Conservation (phyloP, 2,113 vertebrate species). For the Alligator sinensis region DNA sequence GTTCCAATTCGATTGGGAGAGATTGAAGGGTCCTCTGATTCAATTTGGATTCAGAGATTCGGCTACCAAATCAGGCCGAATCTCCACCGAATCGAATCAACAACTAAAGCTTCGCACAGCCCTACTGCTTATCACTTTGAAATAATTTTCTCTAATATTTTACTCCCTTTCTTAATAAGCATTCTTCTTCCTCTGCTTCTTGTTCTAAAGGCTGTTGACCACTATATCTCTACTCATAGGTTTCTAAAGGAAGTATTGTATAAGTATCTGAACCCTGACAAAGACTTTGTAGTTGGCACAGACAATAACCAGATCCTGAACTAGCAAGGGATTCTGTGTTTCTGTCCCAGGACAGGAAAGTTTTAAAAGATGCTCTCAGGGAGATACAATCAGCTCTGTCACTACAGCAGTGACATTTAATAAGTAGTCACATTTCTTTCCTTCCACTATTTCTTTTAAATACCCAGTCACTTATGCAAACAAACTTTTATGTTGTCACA, state of each 20-base stretch:
- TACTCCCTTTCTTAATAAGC: neutral
- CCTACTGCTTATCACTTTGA: neutral
- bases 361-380: neutral
- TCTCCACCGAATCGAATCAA: too few species aligned
- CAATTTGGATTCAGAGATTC: too few species aligned
- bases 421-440: conserved; percentile 54
- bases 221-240: neutral
- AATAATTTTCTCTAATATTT: neutral
- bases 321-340: neutral
- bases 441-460: conserved; percentile 25
- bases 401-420: neutral
- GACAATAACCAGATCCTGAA: neutral
- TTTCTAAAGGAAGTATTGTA: neutral
- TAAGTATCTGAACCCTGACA: neutral
- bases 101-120: too few species aligned
- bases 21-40: too few species aligned
- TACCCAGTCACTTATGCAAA: conserved; percentile 13
- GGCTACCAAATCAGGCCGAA: too few species aligned
- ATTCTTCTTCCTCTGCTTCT: neutral
- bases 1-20: too few species aligned
- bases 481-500: conserved; percentile 48
- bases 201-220: neutral
- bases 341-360: neutral
- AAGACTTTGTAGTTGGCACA: neutral
- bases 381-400: conserved; percentile 8